Evolutionary conservation across 2,888 invertebrate genomes (phyloP).

Genomic region (Punctoribates punctum): DNA sequence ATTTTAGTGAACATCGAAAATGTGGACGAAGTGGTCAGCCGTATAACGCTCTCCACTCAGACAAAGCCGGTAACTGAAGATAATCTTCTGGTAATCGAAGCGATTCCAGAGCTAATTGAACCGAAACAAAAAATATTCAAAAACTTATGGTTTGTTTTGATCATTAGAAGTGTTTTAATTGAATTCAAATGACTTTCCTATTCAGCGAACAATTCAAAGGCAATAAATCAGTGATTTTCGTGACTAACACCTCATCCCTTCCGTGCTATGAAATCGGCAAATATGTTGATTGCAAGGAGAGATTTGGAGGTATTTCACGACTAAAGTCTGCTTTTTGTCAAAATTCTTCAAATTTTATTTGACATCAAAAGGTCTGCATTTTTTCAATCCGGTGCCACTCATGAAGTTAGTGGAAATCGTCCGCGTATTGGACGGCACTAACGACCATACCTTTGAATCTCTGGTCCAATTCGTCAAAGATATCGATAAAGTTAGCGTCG

Average conservation of each 20-base stretch:
- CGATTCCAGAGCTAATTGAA: constrained; percentile 76
- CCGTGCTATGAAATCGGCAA: constrained; percentile 75
- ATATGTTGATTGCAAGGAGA: constrained; percentile 64
- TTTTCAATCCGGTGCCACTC: constrained; percentile 86
- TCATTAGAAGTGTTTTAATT: not conserved
- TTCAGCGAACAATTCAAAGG: constrained; percentile 39
- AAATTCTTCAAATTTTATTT: not conserved
- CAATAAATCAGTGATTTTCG: constrained; percentile 72
- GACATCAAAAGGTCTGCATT: constrained; percentile 64
- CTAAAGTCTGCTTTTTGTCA: not conserved
- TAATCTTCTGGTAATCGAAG: constrained; percentile 63
- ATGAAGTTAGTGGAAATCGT: constrained; percentile 83
- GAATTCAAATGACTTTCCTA: not conserved
- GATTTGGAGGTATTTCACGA: constrained; percentile 64
- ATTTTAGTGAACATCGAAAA: constrained; percentile 40
- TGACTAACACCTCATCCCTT: constrained; percentile 84
- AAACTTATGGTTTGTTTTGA: constrained; percentile 33
- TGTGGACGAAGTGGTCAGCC: constrained; percentile 36
- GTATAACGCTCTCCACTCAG: constrained; percentile 37
- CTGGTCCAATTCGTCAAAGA: constrained; percentile 76
- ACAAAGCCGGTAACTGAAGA: constrained; percentile 36
- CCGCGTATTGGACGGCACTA: constrained; percentile 69
- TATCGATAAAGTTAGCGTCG: constrained; percentile 77
- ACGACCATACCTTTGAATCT: constrained; percentile 67
- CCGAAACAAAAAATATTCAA: constrained; percentile 70